Conservation (phyloP, 1,140 invertebrate genomes). For the Lasioglossum albipes region DNA sequence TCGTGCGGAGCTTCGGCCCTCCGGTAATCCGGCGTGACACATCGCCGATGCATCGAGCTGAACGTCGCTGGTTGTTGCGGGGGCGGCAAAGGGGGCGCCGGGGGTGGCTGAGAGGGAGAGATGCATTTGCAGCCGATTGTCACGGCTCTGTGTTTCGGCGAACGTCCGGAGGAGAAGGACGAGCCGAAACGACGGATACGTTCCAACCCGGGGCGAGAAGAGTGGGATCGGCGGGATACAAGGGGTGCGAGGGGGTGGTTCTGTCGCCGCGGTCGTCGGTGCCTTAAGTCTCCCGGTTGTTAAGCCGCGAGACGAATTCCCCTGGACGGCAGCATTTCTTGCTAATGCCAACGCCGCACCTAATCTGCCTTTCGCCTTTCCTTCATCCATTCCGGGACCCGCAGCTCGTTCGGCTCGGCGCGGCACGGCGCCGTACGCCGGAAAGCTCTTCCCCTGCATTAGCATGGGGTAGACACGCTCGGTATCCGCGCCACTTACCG, state of each 20-base stretch:
- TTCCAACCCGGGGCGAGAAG: neutral
- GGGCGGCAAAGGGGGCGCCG: neutral
- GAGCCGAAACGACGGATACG: conserved; percentile 12
- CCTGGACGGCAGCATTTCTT: conserved; percentile 55
- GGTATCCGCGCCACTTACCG: conserved; percentile 13
- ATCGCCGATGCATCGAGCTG: conserved; percentile 53
- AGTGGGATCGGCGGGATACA: neutral
- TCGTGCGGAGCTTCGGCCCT: conserved; percentile 32
- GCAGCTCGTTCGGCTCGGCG: conserved; percentile 26
- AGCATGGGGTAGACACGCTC: conserved; percentile 17
- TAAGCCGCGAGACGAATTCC: conserved; percentile 67
- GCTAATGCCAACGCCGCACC: conserved; percentile 60
- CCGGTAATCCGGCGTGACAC: conserved; percentile 55
- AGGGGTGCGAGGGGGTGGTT: neutral
- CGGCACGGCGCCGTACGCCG: conserved; percentile 20
- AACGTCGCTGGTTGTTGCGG: conserved; percentile 1
- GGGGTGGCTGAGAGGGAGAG: conserved; percentile 12
- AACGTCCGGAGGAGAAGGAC: conserved; percentile 10
- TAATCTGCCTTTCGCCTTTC: conserved; percentile 62
- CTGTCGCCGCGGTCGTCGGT: conserved; percentile 30
- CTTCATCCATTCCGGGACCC: conserved; percentile 53
- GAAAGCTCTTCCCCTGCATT: conserved; percentile 58
- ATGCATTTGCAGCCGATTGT: conserved; percentile 54
- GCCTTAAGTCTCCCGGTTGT: conserved; percentile 60
- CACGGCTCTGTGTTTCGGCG: conserved; percentile 38